A percentile compares a stretch with the other conserved stretches of the same genome.
Evolutionary conservation across 1,140 invertebrate genomes (phyloP).

Genomic region (Drosophila setifemur): DNA sequence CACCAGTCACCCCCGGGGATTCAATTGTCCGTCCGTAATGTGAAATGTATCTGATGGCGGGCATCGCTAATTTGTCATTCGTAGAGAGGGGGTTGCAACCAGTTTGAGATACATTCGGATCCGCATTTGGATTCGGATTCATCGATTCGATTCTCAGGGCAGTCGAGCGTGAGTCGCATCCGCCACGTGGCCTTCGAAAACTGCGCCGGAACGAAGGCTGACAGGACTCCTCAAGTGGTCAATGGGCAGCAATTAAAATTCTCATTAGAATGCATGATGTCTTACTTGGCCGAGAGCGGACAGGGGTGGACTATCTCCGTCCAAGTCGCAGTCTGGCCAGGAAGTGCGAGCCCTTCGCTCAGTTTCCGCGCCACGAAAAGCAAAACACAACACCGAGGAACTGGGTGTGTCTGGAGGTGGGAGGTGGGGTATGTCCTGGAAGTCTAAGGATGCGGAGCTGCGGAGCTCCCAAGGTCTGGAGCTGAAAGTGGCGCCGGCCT

Average conservation of each 20-base stretch:
- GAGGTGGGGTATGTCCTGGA: too few relatives aligned
- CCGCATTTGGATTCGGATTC: slow-evolving; percentile 23
- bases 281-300: slow-evolving; percentile 30
- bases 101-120: not conserved
- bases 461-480: slow-evolving; percentile 15
- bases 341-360: slow-evolving; percentile 18
- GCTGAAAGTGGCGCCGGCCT: slow-evolving; percentile 64
- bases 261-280: slow-evolving; percentile 77
- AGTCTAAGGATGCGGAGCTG: not conserved
- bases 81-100: slow-evolving; percentile 8
- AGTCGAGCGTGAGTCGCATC: slow-evolving; percentile 70
- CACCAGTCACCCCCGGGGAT: slow-evolving; percentile 57
- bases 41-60: slow-evolving; percentile 73
- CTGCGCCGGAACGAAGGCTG: slow-evolving; percentile 53
- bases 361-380: slow-evolving; percentile 21
- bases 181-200: slow-evolving; percentile 60
- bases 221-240: slow-evolving; percentile 66
- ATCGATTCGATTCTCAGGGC: slow-evolving; percentile 68
- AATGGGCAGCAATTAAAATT: slow-evolving; percentile 77
- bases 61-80: slow-evolving; percentile 78
- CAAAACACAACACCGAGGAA: slow-evolving; percentile 54
- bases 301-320: slow-evolving; percentile 1
- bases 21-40: slow-evolving; percentile 78
- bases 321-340: slow-evolving; percentile 28
- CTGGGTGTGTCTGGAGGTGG: slow-evolving; percentile 49